Conservation (phyloP, 2,113 vertebrate species). For the Antechinus flavipes region DNA sequence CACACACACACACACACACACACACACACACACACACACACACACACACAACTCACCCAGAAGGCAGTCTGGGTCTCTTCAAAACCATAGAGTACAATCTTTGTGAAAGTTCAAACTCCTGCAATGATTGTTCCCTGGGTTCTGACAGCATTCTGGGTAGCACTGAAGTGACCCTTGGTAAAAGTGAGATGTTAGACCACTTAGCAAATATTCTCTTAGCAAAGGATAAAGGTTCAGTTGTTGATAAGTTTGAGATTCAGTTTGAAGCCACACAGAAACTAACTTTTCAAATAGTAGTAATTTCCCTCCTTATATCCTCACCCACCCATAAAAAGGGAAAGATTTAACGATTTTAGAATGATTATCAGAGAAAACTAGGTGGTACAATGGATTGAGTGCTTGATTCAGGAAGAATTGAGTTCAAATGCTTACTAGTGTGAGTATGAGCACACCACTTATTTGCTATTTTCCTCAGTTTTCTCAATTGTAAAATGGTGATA, state of each 20-base stretch:
- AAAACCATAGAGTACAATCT: slow-evolving; percentile 5
- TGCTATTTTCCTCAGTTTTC: not conserved
- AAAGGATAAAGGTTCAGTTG: not conserved
- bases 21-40: not conserved
- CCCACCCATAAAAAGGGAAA: not conserved
- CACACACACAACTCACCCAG: not conserved
- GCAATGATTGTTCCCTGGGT: not conserved
- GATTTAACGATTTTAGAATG: slow-evolving; percentile 11
- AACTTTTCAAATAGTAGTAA: not conserved
- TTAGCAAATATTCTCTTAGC: not conserved
- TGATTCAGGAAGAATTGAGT: not conserved
- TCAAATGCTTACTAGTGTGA: not conserved
- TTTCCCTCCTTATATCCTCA: not conserved
- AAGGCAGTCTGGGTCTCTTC: slow-evolving; percentile 32
- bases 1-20: not conserved
- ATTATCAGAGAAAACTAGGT: not conserved
- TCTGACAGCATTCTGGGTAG: not conserved
- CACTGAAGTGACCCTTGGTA: not conserved
- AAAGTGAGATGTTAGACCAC: not conserved
- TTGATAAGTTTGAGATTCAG: slow-evolving; percentile 10
- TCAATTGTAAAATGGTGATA: too few species aligned
- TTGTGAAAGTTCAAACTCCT: slow-evolving; percentile 21
- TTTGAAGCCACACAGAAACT: not conserved
- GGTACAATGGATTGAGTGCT: not conserved
- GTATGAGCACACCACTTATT: not conserved